phyloP scores from a whole-genome alignment of 2,797 vertebrate genomes.

The Notolepis coatsorum region DNA sequence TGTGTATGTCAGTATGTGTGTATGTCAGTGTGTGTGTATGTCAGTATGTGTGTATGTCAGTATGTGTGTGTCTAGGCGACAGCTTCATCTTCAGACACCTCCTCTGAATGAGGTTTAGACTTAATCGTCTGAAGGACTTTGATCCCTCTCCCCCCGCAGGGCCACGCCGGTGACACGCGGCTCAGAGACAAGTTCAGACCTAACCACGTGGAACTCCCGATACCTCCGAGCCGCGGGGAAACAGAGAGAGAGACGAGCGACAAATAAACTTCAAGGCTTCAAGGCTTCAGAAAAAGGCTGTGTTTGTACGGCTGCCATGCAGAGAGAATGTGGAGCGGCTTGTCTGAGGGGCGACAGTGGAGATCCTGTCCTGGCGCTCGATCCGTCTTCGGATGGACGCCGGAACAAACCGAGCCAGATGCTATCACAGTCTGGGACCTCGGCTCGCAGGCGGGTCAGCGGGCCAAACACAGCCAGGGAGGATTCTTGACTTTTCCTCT shows the following conservation, averaged over 20 bases:
- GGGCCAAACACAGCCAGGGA: neutral
- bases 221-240: neutral
- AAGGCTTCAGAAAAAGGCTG: neutral
- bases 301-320: neutral
- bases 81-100: neutral
- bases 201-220: neutral
- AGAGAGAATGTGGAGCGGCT: neutral
- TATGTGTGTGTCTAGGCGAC: no score
- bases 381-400: neutral
- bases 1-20: no score
- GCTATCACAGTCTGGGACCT: neutral
- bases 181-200: neutral
- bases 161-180: no score
- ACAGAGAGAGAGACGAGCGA: neutral
- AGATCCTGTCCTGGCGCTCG: neutral
- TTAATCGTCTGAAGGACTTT: neutral
- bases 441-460: no score
- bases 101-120: constrained; percentile 1
- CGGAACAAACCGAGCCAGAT: neutral
- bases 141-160: neutral
- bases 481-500: no score
- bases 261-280: neutral
- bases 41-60: no score
- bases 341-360: neutral
- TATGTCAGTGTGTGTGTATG: no score